Base-by-base conservation (phyloP, 2,888 invertebrate species). In the Penaeus monodon region DNA sequence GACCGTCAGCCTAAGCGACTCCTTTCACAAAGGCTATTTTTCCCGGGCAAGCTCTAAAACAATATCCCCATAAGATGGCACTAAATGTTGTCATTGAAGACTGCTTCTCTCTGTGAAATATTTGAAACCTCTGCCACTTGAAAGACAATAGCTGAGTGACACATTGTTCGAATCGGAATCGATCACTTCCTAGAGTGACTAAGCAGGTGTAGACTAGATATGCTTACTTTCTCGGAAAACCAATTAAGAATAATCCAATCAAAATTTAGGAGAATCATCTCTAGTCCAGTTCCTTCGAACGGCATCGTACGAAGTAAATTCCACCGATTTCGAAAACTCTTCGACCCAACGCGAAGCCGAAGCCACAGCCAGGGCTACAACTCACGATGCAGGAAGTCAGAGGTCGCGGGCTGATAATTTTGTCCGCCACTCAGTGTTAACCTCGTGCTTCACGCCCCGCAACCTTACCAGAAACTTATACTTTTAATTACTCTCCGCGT, bases 61-160 rank as follows among this genome's bases (percentile, higher is more conserved):
- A 76, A 33, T 20, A 38, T 6, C 76, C 38, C 29, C 29, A 29
- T 73, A 22, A 27, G 73, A 20, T 73, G 10, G 49, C n/a, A 49
- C 17, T n/a, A 57, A 57, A 57, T n/a, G 57, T 22, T 57, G n/a
- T 57, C 74, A 74, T 49, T 38, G 74, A 57, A 57, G 38, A 24
- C 24, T 27, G n/a, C 77, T 49, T n/a, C n/a, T 77, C 77, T 24
- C 73, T 73, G 24, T 77, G n/a, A 33, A 77, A 57, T 49, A 77
- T 77, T 77, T 57, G 57, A 77, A 77, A 77, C 77, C 77, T 77
- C n/a, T 49, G 77, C 49, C 77, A 77, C 77, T 77, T 77, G 77
- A 77, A 24, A 27, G 27, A 77, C 77, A 77, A 77, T 38, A 27
- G 57, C 77, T 57, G 29, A 77, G 77, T 77, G 77, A 77, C 57